Percentiles rank a stretch among this genome's conserved stretches.
phyloP scores from a whole-genome alignment of 2,797 vertebrate genomes.

The Dryobates pubescens region DNA sequence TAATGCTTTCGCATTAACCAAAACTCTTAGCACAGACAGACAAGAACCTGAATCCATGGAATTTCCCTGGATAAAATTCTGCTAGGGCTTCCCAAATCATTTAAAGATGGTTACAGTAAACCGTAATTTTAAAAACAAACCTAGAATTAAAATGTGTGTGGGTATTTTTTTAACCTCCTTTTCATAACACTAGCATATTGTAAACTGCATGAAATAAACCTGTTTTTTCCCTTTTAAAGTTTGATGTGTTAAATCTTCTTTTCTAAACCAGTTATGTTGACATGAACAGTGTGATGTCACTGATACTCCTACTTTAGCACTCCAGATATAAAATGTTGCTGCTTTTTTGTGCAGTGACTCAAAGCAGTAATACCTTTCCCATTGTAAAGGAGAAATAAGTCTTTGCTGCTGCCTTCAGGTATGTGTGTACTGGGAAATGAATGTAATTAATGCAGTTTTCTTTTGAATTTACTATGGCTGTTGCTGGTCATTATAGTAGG shows the following conservation, averaged over 20 bases:
- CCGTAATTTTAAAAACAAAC: constrained; percentile 46
- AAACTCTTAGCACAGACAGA: constrained; percentile 29
- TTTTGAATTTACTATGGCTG: not conserved
- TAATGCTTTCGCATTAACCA: constrained; percentile 34
- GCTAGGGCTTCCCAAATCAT: constrained; percentile 35
- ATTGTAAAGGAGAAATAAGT: not conserved
- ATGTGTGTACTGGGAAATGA: not conserved
- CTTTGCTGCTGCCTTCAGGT: not conserved
- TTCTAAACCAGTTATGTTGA: not conserved
- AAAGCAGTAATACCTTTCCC: not conserved
- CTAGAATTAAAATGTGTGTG: constrained; percentile 36
- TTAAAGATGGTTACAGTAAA: constrained; percentile 36
- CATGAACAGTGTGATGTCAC: not conserved
- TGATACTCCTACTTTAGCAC: not conserved
- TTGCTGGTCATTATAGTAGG: not conserved
- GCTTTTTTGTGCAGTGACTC: not conserved
- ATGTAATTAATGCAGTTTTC: not conserved
- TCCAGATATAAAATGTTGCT: not conserved
- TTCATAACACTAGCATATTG: constrained; percentile 49
- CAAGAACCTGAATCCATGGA: constrained; percentile 15
- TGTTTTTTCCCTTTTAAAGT: constrained; percentile 54
- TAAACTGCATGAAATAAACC: constrained; percentile 62
- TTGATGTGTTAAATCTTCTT: constrained; percentile 21
- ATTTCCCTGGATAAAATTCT: not conserved
- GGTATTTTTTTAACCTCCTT: constrained; percentile 64